phyloP scores from a whole-genome alignment of 1,140 invertebrate genomes.

The Cotesia chilonis region DNA sequence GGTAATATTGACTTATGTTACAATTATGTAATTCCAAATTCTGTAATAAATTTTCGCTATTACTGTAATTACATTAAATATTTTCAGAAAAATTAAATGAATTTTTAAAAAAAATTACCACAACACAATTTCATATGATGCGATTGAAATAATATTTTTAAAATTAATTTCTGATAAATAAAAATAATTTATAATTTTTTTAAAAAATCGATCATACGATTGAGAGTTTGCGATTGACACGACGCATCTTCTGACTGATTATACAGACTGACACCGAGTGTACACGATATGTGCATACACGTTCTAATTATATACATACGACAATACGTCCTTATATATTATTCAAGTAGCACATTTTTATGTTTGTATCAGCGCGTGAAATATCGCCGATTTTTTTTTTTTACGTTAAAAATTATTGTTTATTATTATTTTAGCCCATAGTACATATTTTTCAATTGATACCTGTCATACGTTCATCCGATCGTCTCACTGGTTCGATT shows the following conservation, averaged over 20 bases:
- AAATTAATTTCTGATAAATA: neutral
- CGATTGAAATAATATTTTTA: no score
- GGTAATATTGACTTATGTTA: neutral
- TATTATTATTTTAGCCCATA: neutral
- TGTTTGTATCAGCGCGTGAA: neutral
- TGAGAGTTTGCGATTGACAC: slow-evolving; percentile 43
- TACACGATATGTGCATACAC: slow-evolving; percentile 43
- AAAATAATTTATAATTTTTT: neutral
- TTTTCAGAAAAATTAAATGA: no score
- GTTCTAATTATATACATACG: slow-evolving; percentile 47
- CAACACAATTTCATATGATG: no score
- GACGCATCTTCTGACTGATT: slow-evolving; percentile 52
- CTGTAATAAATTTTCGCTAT: no score
- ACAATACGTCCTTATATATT: slow-evolving; percentile 46
- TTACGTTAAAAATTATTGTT: neutral
- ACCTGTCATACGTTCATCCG: slow-evolving; percentile 4
- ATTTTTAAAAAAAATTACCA: no score
- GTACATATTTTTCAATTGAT: neutral
- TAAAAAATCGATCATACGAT: slow-evolving; percentile 17
- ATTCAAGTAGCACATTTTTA: slow-evolving; percentile 18
- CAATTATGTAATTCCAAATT: slow-evolving; percentile 18
- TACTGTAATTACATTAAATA: no score
- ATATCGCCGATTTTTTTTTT: neutral
- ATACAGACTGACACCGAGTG: slow-evolving; percentile 52
- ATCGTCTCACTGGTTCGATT: slow-evolving; percentile 14